Evolutionary conservation across 2,113 vertebrate species (phyloP).

Genomic region (Lipotes vexillifer): DNA sequence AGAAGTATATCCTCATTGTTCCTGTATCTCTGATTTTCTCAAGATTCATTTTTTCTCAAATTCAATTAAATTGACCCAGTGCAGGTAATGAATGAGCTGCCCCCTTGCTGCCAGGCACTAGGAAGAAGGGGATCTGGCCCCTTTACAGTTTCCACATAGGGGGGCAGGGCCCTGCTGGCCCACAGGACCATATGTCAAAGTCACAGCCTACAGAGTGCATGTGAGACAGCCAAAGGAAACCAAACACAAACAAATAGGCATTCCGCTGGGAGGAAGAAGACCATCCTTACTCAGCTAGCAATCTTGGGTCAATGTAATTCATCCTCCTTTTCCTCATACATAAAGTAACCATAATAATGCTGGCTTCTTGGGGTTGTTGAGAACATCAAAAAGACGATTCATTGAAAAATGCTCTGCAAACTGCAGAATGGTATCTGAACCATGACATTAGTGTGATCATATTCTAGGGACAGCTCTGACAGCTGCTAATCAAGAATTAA

Average conservation of each 20-base stretch:
- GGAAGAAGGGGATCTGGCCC: background rate
- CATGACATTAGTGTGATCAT: background rate
- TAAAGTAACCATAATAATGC: background rate
- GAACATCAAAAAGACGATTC: background rate
- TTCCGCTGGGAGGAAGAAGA: background rate
- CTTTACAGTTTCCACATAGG: accelerated
- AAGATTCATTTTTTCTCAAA: background rate
- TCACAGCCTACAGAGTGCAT: accelerated
- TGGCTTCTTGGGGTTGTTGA: background rate
- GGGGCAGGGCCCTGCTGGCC: background rate
- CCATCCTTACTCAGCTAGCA: background rate
- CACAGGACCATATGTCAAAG: background rate
- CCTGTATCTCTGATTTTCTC: background rate
- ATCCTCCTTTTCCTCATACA: background rate
- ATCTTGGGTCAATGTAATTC: background rate
- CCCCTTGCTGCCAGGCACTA: background rate
- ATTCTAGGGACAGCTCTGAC: background rate
- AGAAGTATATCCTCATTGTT: background rate
- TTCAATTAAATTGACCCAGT: background rate
- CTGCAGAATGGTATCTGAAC: background rate
- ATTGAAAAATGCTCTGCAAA: background rate
- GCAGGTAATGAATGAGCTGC: background rate
- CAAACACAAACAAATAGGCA: background rate
- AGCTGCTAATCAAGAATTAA: slow-evolving; percentile 22
- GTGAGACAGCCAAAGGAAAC: background rate